phyloP scores from a whole-genome alignment of 2,888 invertebrate genomes.

The Parnassius smintheus region DNA sequence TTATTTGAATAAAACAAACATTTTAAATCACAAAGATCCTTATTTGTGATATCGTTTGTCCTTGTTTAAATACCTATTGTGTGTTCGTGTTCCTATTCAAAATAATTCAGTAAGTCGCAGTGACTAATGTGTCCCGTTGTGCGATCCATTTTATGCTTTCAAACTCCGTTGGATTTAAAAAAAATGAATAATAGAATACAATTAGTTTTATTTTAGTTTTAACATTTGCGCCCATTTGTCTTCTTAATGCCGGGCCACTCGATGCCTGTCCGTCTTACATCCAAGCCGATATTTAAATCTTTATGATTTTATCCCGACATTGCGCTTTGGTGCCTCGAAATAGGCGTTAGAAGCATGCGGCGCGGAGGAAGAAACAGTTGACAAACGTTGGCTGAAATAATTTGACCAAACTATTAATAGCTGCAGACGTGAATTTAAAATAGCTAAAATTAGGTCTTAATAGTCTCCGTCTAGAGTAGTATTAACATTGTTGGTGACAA shows the following conservation, averaged over 20 bases:
- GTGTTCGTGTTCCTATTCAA: not conserved
- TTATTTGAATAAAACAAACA: no score
- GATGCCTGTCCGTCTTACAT: slow-evolving; percentile 43
- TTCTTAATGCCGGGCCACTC: slow-evolving; percentile 44
- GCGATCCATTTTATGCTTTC: not conserved
- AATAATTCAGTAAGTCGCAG: not conserved
- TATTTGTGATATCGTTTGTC: no score
- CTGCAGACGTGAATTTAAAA: slow-evolving; percentile 4
- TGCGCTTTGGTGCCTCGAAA: slow-evolving; percentile 8
- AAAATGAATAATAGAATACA: slow-evolving; percentile 10
- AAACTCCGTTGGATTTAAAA: not conserved
- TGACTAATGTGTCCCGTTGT: not conserved
- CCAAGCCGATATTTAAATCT: slow-evolving; percentile 9
- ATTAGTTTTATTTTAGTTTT: slow-evolving; percentile 29
- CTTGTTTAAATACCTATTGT: no score
- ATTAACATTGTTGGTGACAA: no score
- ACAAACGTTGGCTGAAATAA: slow-evolving; percentile 21
- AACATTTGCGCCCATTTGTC: slow-evolving; percentile 48
- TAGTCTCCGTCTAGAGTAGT: no score
- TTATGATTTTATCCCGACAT: not conserved
- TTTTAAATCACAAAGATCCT: no score
- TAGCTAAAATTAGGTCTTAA: no score
- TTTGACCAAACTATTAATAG: slow-evolving; percentile 19
- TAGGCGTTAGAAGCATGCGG: slow-evolving; percentile 14
- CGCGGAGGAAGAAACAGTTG: slow-evolving; percentile 5